Evolutionary conservation across 2,797 vertebrate genomes (phyloP), one percentile per base, ranked within the genome.

Genomic region (Kryptolebias ocellatus): DNA sequence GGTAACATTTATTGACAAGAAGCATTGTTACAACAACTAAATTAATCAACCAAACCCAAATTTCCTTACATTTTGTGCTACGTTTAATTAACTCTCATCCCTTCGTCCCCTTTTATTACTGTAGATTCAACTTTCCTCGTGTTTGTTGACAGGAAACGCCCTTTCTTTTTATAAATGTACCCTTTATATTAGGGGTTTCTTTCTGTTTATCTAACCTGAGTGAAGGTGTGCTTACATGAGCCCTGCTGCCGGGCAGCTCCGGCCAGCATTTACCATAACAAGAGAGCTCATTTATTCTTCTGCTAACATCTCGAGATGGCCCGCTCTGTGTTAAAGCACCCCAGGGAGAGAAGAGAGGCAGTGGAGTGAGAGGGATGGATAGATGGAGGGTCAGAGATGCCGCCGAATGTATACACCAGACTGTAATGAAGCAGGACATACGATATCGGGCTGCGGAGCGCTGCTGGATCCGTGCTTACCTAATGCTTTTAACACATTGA

Each of bases 401-500:
- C 81, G 80, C 80, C 79, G 78, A 90, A 93, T 87, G 89, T 91
- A 92, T 89, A 92, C 90, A 90, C 73, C 90, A 94, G 90, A 90
- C 86, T 90, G 89, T 90, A 91, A 90, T 89, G 88, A 92, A 90
- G 89, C 90, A 86, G 84, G 93, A 95, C 87, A 94, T 76, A 87
- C 72, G 91, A 92, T 94, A 92, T 85, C 80, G 4, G 74, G 81
- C 78, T 45, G 72, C 87, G 87, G 83, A 93, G 87, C 70, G 66
- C 89, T 90, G 90, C 90, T 94, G 91, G 89, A 93, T 86, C 85
- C 83, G 76, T 70, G 87, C 86, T 93, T 90, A 92, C 90, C 84
- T 95, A 93, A 95, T 94, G 93, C 75, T 89, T 94, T 94, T 92
- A 95, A 92, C 93, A 95, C 80, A 94, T 91, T 93, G 91, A 84